phyloP scores from a whole-genome alignment of 2,888 invertebrate species.

The Chloromyia formosa region DNA sequence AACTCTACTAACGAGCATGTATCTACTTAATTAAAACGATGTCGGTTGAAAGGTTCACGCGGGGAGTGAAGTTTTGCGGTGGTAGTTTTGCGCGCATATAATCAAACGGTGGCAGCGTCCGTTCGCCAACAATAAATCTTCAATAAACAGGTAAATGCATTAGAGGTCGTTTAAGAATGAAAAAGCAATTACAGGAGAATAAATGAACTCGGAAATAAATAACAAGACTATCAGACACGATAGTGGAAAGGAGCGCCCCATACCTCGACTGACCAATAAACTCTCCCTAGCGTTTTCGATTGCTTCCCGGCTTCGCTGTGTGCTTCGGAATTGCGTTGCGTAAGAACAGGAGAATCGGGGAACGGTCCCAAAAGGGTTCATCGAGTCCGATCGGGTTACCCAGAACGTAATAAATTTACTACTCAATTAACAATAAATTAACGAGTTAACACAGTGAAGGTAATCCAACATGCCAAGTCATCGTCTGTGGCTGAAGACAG shows the following conservation, averaged over 20 bases:
- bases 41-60: not conserved
- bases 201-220: conserved; percentile 43
- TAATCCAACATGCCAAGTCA: conserved; percentile 41
- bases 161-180: conserved; percentile 39
- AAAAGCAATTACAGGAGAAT: conserved; percentile 42
- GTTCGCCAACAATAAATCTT: conserved; percentile 39
- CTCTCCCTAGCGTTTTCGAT: not conserved
- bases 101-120: conserved; percentile 24
- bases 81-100: conserved; percentile 12
- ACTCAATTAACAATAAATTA: conserved; percentile 44
- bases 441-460: conserved; percentile 42
- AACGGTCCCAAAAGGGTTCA: not conserved
- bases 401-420: conserved; percentile 44
- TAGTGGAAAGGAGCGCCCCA: not conserved
- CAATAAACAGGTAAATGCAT: conserved; percentile 40
- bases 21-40: conserved; percentile 38
- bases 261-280: not conserved
- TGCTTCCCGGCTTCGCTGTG: not conserved
- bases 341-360: not conserved
- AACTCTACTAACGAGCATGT: conserved; percentile 32
- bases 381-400: conserved; percentile 36
- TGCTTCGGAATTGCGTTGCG: not conserved
- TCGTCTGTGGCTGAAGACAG: conserved; percentile 11
- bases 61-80: too few relatives aligned
- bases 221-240: conserved; percentile 40